These are phyloP conservation scores for Scleropages formosus DNA, from an alignment of 2,797 vertebrate species.

Conservation along the genomic window DNA sequence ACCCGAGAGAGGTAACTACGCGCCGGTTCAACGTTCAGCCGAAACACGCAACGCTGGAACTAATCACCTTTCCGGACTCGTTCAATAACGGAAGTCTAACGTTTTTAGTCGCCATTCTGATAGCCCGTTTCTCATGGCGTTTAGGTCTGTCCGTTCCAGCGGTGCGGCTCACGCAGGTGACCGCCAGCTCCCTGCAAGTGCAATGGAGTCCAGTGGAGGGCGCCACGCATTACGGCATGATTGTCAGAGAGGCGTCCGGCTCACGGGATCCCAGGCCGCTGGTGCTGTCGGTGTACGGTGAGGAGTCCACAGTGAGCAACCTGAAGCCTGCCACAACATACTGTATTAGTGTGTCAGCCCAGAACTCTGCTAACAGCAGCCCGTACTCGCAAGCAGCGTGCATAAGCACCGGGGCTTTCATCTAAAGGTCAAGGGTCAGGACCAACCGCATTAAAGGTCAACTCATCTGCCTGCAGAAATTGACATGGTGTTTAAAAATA, in stretches of 20 bases:
- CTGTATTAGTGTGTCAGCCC: slow-evolving; percentile 53
- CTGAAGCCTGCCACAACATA: slow-evolving; percentile 49
- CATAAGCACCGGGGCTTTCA: slow-evolving; percentile 34
- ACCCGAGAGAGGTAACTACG: slow-evolving; percentile 3
- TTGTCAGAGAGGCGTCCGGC: slow-evolving; percentile 43
- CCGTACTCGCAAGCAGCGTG: slow-evolving; percentile 53
- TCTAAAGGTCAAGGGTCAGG: neutral
- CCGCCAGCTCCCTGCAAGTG: slow-evolving; percentile 33
- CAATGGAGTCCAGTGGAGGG: slow-evolving; percentile 49
- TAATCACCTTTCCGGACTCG: neutral
- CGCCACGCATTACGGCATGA: slow-evolving; percentile 51
- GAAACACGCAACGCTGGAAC: neutral
- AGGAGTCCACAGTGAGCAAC: slow-evolving; percentile 42
- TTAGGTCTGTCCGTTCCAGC: slow-evolving; percentile 41
- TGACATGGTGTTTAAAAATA: neutral
- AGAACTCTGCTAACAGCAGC: slow-evolving; percentile 8
- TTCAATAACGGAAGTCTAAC: neutral
- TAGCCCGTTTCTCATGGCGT: slow-evolving; percentile 21
- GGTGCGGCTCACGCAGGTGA: slow-evolving; percentile 36
- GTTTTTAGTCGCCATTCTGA: neutral
- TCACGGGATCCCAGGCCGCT: neutral
- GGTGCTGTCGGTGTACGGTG: slow-evolving; percentile 42
- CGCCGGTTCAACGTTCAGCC: neutral
- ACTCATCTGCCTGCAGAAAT: neutral
- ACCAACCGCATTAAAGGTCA: neutral